phyloP scores from a whole-genome alignment of 2,113 vertebrate species.

The Hydrolagus affinis region DNA sequence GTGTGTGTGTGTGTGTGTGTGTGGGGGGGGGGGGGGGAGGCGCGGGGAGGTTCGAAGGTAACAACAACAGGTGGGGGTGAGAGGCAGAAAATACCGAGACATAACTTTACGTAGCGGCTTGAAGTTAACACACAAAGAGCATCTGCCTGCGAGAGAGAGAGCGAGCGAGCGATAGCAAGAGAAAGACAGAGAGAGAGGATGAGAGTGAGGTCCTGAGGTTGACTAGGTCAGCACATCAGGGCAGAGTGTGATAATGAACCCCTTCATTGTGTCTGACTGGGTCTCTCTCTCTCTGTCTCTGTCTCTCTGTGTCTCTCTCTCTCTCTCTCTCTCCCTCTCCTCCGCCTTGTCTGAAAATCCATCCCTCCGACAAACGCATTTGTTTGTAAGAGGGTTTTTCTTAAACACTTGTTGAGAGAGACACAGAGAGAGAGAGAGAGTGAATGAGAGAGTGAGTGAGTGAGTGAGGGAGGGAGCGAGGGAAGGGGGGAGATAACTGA shows the following conservation, averaged over 20 bases:
- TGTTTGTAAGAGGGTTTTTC: neutral
- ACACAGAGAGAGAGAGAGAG: too few species aligned
- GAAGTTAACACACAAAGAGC: neutral
- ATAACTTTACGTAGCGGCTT: neutral
- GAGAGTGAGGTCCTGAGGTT: neutral
- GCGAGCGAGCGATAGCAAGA: accelerated
- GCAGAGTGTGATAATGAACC: constrained; percentile 11
- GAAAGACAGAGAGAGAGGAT: neutral
- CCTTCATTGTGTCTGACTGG: constrained; percentile 10
- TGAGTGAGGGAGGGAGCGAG: neutral
- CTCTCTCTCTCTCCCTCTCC: too few species aligned
- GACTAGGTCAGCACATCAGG: neutral
- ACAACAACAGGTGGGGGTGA: neutral
- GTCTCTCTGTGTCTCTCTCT: neutral
- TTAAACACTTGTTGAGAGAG: constrained; percentile 3
- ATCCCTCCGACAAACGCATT: neutral
- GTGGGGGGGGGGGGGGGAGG: too few species aligned
- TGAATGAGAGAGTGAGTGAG: neutral
- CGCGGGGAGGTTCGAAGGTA: too few species aligned
- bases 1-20: too few species aligned
- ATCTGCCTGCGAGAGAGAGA: accelerated
- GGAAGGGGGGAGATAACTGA: too few species aligned
- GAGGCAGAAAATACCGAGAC: neutral
- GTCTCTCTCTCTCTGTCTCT: neutral
- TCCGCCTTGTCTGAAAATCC: neutral